Evolutionary conservation across 2,888 invertebrate genomes (phyloP), one percentile per base, ranked within the genome.

Genomic region (Lepas anatifera): DNA sequence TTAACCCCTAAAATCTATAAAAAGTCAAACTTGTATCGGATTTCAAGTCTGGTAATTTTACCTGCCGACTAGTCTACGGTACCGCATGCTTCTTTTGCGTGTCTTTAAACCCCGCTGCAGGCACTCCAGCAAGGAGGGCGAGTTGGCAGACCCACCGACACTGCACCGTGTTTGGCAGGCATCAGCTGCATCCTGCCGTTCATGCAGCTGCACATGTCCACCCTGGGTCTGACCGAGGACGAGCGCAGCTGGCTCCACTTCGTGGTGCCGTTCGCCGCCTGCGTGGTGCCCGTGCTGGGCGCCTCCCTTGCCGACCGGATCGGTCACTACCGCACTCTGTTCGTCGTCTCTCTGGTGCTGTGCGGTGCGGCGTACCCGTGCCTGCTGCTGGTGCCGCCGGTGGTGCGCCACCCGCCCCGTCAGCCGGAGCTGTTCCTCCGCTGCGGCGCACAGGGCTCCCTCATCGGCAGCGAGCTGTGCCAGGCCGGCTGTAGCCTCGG

Each of bases 171-270:
- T n/a, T n/a, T n/a, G 7, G 7, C 39, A 22, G 41, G 3, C 2
- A 25, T 41, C 66, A 18, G 41, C 74, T 88, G 89, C 76, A 84
- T 94, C 73, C 86, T 89, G 76, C 89, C 93, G 11, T 89, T 90
- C 80, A 86, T 94, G 73, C 87, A 90, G 27, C 83, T 89, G 71
- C 91, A 90, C 80, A 89, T 90, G 87, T 81, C 84, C 73, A 82
- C 84, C 72, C 83, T 87, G 73, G 93, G 92, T 1, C 79, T 95
- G 74, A 87, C 87, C 69, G 81, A 86, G 73, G 85, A 86, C 69
- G 90, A 94, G 79, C 86, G 88, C 43, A 86, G 89, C 29, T 84
- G 88, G 70, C 87, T 94, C 76, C 91, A 89, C 70, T 87, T 89
- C 63, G 84, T 90, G 69, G 87, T 91, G 35, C 90, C 94, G 8